Percentiles rank a stretch among this genome's conserved stretches.
phyloP scores from a whole-genome alignment of 2,797 vertebrate genomes.

The Dipus sagitta region DNA sequence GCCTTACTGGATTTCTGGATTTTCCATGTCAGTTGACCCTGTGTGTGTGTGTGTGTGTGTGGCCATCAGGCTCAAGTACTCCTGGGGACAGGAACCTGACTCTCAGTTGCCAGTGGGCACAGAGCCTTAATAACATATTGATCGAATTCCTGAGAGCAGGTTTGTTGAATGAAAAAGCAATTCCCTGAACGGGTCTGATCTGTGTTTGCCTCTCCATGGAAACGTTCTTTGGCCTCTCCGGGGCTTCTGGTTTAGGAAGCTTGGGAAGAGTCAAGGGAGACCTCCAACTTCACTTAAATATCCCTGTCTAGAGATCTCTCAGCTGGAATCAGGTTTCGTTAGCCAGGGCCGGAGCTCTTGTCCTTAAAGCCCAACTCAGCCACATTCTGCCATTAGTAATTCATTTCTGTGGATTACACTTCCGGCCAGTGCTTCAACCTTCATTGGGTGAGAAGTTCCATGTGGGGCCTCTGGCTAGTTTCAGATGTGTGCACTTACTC shows the following conservation, averaged over 20 bases:
- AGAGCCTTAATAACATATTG: constrained; percentile 16
- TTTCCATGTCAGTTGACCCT: background rate
- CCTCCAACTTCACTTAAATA: background rate
- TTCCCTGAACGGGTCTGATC: background rate
- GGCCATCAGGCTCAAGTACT: background rate
- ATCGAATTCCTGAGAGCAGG: background rate
- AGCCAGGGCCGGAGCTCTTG: background rate
- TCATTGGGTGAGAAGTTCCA: background rate
- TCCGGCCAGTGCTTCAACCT: background rate
- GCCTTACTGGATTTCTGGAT: background rate
- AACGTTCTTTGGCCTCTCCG: constrained; percentile 35
- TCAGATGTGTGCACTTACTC: background rate
- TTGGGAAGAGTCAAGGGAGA: background rate
- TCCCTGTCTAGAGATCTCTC: background rate
- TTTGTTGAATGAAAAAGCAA: constrained; percentile 45
- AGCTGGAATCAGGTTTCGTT: background rate
- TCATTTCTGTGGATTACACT: constrained; percentile 18
- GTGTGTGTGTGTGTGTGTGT: background rate
- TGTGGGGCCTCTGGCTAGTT: background rate
- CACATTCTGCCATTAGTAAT: background rate
- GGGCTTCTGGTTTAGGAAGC: background rate
- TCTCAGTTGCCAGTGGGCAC: constrained; percentile 6
- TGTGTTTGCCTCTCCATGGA: constrained; percentile 43
- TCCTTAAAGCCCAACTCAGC: background rate
- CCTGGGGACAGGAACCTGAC: background rate